Evolutionary conservation across 2,888 invertebrate species (phyloP).

Genomic region (Micoletzkya japonica): DNA sequence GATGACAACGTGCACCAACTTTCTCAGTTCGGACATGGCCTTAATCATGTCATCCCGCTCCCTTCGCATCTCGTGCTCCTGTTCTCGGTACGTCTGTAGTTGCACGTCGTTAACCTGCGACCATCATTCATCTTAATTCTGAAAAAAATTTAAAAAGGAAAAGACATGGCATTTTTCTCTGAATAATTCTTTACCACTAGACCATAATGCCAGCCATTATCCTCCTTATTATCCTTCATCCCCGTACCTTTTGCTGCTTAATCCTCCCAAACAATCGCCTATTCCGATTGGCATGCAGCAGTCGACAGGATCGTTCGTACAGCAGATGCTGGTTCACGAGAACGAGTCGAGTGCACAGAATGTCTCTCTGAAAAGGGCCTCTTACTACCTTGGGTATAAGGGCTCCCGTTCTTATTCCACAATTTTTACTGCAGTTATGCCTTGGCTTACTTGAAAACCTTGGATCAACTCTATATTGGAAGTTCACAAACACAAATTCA

Average conservation of each 20-base stretch:
- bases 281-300: slow-evolving; percentile 45
- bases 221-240: background rate
- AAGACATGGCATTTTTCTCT: too few species aligned
- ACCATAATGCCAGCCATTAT: too few species aligned
- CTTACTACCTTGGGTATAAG: too few species aligned
- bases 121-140: background rate
- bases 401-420: too few species aligned
- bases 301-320: slow-evolving; percentile 45
- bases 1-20: background rate
- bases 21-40: background rate
- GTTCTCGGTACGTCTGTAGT: slow-evolving; percentile 5
- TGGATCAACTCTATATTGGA: too few species aligned
- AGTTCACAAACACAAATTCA: too few species aligned
- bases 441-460: too few species aligned
- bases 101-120: slow-evolving; percentile 9
- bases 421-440: too few species aligned
- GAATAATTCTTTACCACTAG: too few species aligned
- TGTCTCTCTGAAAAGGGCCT: slow-evolving; percentile 37
- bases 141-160: background rate
- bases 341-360: slow-evolving; percentile 39
- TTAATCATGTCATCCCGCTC: slow-evolving; percentile 19
- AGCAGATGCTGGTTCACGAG: slow-evolving; percentile 50
- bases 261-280: slow-evolving; percentile 39
- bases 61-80: background rate
- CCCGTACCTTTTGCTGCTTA: slow-evolving; percentile 31